A percentile compares a stretch with the other conserved stretches of the same genome.
Conservation (phyloP, 1,140 invertebrate species). For the Acromyrmex echinatior region DNA sequence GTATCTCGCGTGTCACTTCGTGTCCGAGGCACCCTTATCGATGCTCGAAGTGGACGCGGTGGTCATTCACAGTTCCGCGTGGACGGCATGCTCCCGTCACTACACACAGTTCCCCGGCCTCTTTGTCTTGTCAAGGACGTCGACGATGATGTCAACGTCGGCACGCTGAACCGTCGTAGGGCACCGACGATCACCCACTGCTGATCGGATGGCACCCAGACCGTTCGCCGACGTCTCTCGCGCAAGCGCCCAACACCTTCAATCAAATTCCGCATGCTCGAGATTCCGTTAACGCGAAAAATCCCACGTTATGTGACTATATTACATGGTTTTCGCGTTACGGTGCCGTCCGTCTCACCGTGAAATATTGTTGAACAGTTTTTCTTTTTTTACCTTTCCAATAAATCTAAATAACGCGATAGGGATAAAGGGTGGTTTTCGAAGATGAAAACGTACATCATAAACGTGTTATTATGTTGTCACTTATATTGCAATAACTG, state of each 20-base stretch:
- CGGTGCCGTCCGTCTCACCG: not conserved
- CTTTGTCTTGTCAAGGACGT: constrained; percentile 36
- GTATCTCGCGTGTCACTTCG: constrained; percentile 6
- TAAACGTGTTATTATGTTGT: not conserved
- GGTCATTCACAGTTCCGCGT: constrained; percentile 58
- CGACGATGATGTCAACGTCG: constrained; percentile 27
- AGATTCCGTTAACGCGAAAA: constrained; percentile 62
- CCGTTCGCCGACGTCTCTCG: constrained; percentile 58
- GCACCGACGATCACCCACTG: constrained; percentile 75
- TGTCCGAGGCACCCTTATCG: constrained; percentile 56
- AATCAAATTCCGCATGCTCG: constrained; percentile 78
- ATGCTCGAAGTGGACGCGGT: constrained; percentile 15
- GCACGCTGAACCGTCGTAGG: constrained; percentile 54
- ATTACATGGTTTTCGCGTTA: constrained; percentile 18
- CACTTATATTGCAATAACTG: not conserved
- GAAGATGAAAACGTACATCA: not conserved
- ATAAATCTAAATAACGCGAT: not conserved
- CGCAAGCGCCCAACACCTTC: constrained; percentile 77
- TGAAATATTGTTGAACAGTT: constrained; percentile 19
- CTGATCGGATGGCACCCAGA: constrained; percentile 62
- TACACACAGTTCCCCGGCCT: constrained; percentile 1
- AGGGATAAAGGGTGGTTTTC: not conserved
- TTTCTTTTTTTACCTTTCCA: not conserved
- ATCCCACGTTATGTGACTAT: not conserved
- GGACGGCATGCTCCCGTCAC: constrained; percentile 66